Conservation (phyloP, 2,888 invertebrate genomes). For the Teleogryllus oceanicus region DNA sequence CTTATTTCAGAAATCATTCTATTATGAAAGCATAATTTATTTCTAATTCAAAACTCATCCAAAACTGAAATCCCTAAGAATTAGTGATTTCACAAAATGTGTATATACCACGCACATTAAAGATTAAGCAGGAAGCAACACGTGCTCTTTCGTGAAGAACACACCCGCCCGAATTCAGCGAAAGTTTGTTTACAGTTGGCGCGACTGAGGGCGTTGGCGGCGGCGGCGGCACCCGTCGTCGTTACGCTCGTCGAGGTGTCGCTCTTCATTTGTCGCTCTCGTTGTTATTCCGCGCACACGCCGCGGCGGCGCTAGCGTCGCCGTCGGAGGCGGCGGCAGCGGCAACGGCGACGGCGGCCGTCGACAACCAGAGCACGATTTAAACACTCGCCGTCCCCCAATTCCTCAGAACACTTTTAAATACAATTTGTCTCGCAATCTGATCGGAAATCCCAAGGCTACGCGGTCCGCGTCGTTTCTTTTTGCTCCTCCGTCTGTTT, state of each 20-base stretch:
- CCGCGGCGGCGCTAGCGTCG: not conserved
- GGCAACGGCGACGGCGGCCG: not conserved
- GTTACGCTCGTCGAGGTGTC: not conserved
- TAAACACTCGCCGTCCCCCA: not conserved
- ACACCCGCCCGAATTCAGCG: not conserved
- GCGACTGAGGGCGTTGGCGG: not conserved
- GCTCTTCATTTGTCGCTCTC: not conserved
- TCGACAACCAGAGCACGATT: not conserved
- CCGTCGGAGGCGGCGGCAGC: not conserved
- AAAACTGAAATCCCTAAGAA: too few species aligned
- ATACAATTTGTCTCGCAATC: constrained; percentile 18
- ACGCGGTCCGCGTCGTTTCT: not conserved
- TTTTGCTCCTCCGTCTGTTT: not conserved
- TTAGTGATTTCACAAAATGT: too few species aligned
- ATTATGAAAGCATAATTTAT: too few species aligned
- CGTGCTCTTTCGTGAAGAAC: too few species aligned
- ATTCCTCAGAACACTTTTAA: not conserved
- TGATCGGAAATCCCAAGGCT: not conserved
- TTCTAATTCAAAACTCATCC: too few species aligned
- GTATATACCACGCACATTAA: too few species aligned
- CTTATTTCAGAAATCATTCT: too few species aligned
- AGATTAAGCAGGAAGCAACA: too few species aligned
- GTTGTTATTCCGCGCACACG: not conserved
- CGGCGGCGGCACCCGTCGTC: not conserved
- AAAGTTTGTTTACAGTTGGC: not conserved